Conservation (phyloP, 1,140 invertebrate genomes). For the Drosophila trapezifrons region DNA sequence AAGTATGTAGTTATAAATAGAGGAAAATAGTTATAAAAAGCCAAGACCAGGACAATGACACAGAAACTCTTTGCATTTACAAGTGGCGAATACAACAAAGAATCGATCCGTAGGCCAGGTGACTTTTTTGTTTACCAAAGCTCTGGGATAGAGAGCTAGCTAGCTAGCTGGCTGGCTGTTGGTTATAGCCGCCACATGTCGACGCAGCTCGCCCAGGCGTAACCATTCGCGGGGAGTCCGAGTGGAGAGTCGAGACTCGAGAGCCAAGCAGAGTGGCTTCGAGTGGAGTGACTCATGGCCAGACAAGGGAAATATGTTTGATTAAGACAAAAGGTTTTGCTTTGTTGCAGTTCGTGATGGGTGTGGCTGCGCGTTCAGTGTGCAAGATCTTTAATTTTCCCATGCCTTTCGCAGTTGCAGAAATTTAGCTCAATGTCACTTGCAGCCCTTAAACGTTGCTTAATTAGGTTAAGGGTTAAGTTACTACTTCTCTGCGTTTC, state of each 20-base stretch:
- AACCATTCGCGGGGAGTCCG: slow-evolving; percentile 34
- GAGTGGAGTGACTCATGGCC: slow-evolving; percentile 49
- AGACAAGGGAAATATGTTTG: slow-evolving; percentile 46
- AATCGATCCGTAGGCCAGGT: slow-evolving; percentile 44
- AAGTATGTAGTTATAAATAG: slow-evolving; percentile 5
- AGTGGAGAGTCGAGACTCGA: slow-evolving; percentile 7
- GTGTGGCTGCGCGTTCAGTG: slow-evolving; percentile 26
- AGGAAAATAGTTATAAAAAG: slow-evolving; percentile 14
- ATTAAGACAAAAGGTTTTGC: slow-evolving; percentile 63
- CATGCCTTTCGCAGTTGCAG: slow-evolving; percentile 11
- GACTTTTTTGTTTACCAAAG: slow-evolving; percentile 27
- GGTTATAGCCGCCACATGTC: slow-evolving; percentile 36
- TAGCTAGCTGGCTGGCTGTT: background rate
- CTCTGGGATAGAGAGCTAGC: slow-evolving; percentile 13
- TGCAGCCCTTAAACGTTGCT: background rate
- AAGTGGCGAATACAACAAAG: slow-evolving; percentile 34
- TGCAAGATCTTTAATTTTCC: slow-evolving; percentile 37
- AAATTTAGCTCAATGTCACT: slow-evolving; percentile 65
- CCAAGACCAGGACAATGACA: slow-evolving; percentile 62
- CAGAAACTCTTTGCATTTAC: slow-evolving; percentile 48
- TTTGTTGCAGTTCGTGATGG: slow-evolving; percentile 35
- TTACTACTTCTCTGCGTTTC: background rate
- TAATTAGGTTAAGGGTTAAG: slow-evolving; percentile 22
- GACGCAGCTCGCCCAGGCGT: slow-evolving; percentile 33
- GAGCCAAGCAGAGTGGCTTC: slow-evolving; percentile 4